Conservation (phyloP, 2,888 invertebrate genomes). For the Griposia aprilina region DNA sequence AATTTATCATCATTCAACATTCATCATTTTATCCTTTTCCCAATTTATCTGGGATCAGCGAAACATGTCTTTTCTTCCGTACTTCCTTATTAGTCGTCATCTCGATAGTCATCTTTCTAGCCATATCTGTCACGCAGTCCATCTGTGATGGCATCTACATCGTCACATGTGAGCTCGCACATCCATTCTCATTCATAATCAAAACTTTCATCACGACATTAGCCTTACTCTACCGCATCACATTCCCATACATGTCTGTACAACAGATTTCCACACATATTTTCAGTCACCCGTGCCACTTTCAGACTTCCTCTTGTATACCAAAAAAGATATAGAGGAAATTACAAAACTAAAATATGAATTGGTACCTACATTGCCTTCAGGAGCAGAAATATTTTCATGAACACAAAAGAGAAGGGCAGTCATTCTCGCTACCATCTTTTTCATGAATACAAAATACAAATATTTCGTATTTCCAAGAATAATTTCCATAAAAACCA, state of each 20-base stretch:
- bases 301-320: neutral
- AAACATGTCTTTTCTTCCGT: neutral
- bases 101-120: no score
- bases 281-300: neutral
- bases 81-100: neutral
- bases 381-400: neutral
- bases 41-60: neutral
- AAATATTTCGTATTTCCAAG: neutral
- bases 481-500: neutral
- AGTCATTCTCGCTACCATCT: neutral
- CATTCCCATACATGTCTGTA: neutral
- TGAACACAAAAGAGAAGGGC: neutral
- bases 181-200: neutral
- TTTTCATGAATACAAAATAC: neutral
- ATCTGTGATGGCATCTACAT: no score
- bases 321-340: no score
- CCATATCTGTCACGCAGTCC: neutral
- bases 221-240: fast-evolving
- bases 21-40: no score
- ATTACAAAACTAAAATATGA: neutral
- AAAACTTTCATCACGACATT: neutral
- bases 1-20: neutral
- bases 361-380: neutral
- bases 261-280: neutral
- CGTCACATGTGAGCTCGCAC: neutral